Conservation (phyloP, 92 coral and sea anemone genomes). For the Siderastrea siderea region DNA sequence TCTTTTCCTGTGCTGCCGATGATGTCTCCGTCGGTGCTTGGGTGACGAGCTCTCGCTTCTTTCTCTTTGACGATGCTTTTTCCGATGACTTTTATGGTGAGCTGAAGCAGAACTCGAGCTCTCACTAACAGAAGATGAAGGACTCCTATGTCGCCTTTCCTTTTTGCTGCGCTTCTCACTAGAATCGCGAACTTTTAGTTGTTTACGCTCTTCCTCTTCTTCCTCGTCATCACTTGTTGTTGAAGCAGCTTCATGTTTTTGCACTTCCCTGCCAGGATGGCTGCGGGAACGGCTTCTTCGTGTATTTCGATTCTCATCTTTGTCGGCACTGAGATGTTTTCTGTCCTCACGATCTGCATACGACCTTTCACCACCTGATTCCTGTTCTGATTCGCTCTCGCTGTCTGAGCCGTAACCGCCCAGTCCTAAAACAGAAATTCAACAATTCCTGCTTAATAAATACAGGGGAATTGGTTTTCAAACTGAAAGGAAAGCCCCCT, state of each 20-base stretch:
- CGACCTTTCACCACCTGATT: slow-evolving; percentile 37
- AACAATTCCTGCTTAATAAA: not conserved
- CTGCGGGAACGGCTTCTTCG: slow-evolving; percentile 67
- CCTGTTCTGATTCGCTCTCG: slow-evolving; percentile 77
- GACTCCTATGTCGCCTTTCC: slow-evolving; percentile 32
- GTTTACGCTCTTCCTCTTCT: not conserved
- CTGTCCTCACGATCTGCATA: slow-evolving; percentile 41
- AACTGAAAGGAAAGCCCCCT: not conserved
- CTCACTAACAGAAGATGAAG: slow-evolving; percentile 46
- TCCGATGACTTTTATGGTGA: slow-evolving; percentile 78
- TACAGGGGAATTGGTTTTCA: not conserved
- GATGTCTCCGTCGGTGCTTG: slow-evolving; percentile 72
- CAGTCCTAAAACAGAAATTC: slow-evolving; percentile 67
- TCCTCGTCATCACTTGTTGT: slow-evolving; percentile 28
- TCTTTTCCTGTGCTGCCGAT: slow-evolving; percentile 46
- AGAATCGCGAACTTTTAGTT: slow-evolving; percentile 4
- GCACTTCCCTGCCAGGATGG: slow-evolving; percentile 38
- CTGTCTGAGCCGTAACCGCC: slow-evolving; percentile 94
- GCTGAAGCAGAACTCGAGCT: slow-evolving; percentile 60
- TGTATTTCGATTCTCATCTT: slow-evolving; percentile 38
- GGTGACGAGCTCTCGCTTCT: slow-evolving; percentile 87
- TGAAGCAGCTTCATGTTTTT: slow-evolving; percentile 21
- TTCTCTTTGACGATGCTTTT: slow-evolving; percentile 81
- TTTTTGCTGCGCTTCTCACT: slow-evolving; percentile 24
- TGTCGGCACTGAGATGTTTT: slow-evolving; percentile 58